A percentile compares a stretch with the other conserved stretches of the same genome.
Conservation (phyloP, 92 coral and sea anemone genomes). For the Nematostella vectensis region DNA sequence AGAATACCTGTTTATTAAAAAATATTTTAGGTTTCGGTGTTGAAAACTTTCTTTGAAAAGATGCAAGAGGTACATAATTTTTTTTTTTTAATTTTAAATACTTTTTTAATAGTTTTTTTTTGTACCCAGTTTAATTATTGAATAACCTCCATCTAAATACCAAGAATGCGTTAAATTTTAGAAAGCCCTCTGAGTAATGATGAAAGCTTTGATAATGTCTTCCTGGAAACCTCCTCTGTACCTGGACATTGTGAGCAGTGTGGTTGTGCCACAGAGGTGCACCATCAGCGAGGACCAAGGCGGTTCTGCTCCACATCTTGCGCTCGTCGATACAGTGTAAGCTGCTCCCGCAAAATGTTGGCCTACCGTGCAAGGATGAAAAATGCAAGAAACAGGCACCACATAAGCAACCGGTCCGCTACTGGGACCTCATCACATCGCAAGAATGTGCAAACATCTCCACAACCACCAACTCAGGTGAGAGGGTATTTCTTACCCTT, state of each 20-base stretch:
- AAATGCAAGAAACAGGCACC: constrained; percentile 49
- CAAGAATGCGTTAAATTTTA: no score
- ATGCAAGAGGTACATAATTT: no score
- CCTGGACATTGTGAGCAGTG: constrained; percentile 83
- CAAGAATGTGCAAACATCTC: no score
- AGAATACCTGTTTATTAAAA: no score
- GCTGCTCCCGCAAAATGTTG: constrained; percentile 86
- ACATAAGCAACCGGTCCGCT: constrained; percentile 10
- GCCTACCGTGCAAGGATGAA: constrained; percentile 66
- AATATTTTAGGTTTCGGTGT: no score
- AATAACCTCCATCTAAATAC: no score
- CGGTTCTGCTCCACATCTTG: constrained; percentile 94
- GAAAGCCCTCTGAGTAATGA: constrained; percentile 80
- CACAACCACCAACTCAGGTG: no score
- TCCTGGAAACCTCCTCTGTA: constrained; percentile 47
- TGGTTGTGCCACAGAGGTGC: constrained; percentile 63
- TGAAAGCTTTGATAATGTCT: constrained; percentile 64
- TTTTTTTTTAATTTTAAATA: no score
- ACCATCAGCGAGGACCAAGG: constrained; percentile 74
- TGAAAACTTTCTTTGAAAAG: no score
- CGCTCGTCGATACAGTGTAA: constrained; percentile 91
- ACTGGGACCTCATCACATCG: constrained; percentile 11
- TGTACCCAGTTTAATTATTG: no score
- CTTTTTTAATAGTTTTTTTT: no score
- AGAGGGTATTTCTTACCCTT: no score